Conservation (phyloP, 2,797 vertebrate species). For the Hapalemur alaotrensis region DNA sequence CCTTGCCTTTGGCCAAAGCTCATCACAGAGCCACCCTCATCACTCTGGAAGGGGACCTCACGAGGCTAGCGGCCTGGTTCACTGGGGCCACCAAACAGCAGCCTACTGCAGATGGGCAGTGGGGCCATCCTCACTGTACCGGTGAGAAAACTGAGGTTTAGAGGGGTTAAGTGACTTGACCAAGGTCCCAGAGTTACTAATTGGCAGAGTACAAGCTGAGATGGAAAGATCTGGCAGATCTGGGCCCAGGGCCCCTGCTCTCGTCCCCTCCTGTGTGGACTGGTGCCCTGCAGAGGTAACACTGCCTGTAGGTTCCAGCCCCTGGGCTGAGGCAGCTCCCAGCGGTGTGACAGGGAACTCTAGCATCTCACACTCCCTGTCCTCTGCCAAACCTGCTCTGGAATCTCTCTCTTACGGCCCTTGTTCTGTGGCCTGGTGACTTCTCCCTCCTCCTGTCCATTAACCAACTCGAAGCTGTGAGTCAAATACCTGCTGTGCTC, state of each 20-base stretch:
- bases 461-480: fast-evolving
- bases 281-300: fast-evolving
- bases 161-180: background rate
- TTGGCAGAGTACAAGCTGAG: background rate
- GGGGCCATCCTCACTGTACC: background rate
- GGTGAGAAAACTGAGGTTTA: background rate
- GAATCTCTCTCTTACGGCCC: background rate
- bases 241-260: background rate
- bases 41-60: background rate
- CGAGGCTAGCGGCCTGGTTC: too few relatives aligned
- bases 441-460: background rate
- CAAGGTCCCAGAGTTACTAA: background rate
- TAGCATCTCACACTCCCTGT: background rate
- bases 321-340: background rate
- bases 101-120: background rate
- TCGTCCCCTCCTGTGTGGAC: background rate
- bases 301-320: background rate
- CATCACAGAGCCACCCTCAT: background rate
- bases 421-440: background rate
- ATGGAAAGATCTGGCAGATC: background rate
- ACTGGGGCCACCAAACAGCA: background rate
- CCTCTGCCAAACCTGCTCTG: background rate
- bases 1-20: background rate
- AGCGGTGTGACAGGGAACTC: too few relatives aligned
- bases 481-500: background rate